These are phyloP conservation scores for Micronycteris hirsuta DNA, from an alignment of 2,113 vertebrate genomes.

Conservation along the genomic window DNA sequence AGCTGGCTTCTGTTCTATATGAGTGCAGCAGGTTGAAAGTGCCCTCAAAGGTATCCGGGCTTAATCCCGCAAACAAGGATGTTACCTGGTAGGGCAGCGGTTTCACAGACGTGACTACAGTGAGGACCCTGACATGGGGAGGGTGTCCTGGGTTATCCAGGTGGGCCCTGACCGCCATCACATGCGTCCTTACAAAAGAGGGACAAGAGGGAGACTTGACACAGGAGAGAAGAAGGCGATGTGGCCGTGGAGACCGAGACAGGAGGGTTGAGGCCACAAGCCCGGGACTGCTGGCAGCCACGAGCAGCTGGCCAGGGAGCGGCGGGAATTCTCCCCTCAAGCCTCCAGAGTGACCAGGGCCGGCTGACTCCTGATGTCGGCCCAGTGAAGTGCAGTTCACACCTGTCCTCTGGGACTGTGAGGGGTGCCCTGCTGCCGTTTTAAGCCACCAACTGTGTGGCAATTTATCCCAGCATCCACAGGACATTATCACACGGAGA, in stretches of 20 bases:
- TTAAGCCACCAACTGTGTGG: neutral
- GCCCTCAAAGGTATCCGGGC: neutral
- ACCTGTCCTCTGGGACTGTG: neutral
- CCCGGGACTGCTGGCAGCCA: neutral
- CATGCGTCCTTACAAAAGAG: neutral
- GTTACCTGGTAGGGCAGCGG: neutral
- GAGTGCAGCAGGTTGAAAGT: neutral
- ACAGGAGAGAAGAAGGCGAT: neutral
- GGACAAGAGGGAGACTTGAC: neutral
- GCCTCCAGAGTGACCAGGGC: neutral
- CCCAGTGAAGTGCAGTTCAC: neutral
- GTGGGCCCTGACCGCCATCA: neutral
- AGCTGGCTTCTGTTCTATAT: neutral
- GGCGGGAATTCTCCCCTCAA: neutral
- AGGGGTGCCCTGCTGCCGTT: neutral
- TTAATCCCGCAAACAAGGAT: neutral
- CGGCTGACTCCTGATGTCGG: neutral
- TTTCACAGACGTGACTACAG: neutral
- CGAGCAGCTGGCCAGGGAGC: neutral
- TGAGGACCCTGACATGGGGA: neutral
- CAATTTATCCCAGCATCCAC: neutral
- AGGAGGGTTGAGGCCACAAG: neutral
- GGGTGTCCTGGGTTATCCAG: neutral
- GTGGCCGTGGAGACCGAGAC: neutral
- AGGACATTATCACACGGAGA: neutral